Percentiles rank a stretch among this genome's conserved stretches.
phyloP scores from a whole-genome alignment of 2,113 vertebrate genomes.

The Dicerorhinus sumatrensis region DNA sequence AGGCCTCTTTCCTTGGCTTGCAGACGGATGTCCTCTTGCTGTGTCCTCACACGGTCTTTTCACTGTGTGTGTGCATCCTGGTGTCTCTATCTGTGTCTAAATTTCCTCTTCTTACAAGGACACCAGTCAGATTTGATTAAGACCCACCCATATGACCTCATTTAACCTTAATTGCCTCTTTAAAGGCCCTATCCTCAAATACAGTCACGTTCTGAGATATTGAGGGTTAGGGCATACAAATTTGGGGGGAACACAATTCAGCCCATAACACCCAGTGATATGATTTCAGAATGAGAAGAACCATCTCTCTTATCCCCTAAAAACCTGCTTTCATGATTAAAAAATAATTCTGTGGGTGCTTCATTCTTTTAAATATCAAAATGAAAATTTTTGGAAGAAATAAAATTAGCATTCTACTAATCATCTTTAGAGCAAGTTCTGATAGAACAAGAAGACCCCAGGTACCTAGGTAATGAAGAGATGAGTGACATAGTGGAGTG shows the following conservation, averaged over 20 bases:
- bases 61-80: neutral
- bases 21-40: neutral
- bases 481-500: neutral
- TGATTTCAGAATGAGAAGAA: neutral
- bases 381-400: neutral
- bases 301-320: neutral
- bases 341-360: neutral
- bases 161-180: neutral
- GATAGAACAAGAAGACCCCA: neutral
- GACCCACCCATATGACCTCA: neutral
- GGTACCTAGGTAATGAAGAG: neutral
- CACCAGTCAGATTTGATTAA: neutral
- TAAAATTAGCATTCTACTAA: neutral
- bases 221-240: neutral
- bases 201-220: neutral
- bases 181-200: neutral
- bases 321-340: neutral
- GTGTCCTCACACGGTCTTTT: neutral
- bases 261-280: neutral
- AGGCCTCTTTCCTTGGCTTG: neutral
- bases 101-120: neutral
- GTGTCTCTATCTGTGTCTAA: neutral
- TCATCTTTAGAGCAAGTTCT: neutral
- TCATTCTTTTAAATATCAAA: neutral
- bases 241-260: neutral